Evolutionary conservation across 1,140 invertebrate genomes (phyloP).

Genomic region (Cyphomyrmex costatus): DNA sequence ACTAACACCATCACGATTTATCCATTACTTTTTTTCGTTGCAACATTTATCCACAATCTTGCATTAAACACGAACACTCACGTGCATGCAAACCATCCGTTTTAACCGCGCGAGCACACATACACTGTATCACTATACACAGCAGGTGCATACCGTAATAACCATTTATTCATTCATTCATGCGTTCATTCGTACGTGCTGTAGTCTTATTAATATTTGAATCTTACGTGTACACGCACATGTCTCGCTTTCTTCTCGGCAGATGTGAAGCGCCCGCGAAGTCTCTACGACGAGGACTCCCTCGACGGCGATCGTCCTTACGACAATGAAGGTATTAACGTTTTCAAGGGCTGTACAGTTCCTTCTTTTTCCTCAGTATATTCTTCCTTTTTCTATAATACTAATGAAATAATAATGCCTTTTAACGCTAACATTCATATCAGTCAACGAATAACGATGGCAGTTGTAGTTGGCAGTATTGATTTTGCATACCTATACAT

Average conservation of each 20-base stretch:
- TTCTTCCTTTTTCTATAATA: slow-evolving; percentile 1
- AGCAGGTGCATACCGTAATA: slow-evolving; percentile 33
- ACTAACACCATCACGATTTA: not conserved
- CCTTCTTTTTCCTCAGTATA: slow-evolving; percentile 1
- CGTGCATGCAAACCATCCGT: slow-evolving; percentile 45
- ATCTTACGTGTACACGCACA: slow-evolving; percentile 76
- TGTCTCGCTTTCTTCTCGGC: slow-evolving; percentile 82
- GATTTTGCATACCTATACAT: not conserved
- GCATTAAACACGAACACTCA: slow-evolving; percentile 20
- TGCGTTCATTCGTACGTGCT: slow-evolving; percentile 55
- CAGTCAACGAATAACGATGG: not conserved
- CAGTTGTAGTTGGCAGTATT: not conserved
- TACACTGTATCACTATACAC: slow-evolving; percentile 4
- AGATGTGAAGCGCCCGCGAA: slow-evolving; percentile 85
- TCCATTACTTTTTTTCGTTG: slow-evolving; percentile 14
- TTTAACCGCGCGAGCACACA: slow-evolving; percentile 6
- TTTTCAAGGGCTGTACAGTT: slow-evolving; percentile 70
- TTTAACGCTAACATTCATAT: slow-evolving; percentile 21
- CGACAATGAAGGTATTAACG: slow-evolving; percentile 84
- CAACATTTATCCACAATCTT: slow-evolving; percentile 3
- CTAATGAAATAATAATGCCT: slow-evolving; percentile 2
- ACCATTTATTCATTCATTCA: slow-evolving; percentile 36
- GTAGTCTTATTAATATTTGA: slow-evolving; percentile 62
- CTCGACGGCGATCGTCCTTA: slow-evolving; percentile 84
- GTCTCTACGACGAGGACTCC: slow-evolving; percentile 85